A percentile compares a stretch with the other conserved stretches of the same genome.
Conservation (phyloP, 1,140 invertebrate genomes). For the Halyomorpha halys region DNA sequence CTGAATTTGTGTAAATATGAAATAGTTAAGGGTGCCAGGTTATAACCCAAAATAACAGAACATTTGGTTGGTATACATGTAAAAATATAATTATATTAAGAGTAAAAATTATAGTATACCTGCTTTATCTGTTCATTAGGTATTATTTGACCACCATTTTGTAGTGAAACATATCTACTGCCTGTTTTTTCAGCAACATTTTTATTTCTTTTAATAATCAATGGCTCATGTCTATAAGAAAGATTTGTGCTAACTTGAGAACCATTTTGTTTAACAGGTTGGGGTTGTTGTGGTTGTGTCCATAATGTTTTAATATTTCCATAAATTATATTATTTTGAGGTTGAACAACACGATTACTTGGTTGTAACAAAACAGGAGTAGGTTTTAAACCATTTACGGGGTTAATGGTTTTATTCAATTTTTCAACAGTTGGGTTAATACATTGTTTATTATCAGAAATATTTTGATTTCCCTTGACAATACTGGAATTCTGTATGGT, state of each 20-base stretch:
- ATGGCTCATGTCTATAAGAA: background rate
- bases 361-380: slow-evolving; percentile 17
- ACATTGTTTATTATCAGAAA: background rate
- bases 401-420: background rate
- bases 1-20: too few relatives aligned
- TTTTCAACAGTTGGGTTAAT: background rate
- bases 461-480: background rate
- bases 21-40: too few relatives aligned
- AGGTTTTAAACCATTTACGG: background rate
- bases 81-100: background rate
- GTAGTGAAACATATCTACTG: slow-evolving; percentile 27
- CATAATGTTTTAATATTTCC: slow-evolving; percentile 21
- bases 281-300: background rate
- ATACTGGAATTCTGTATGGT: background rate
- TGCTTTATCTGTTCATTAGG: slow-evolving; percentile 31
- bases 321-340: slow-evolving; percentile 24
- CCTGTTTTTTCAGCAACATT: slow-evolving; percentile 15
- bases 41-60: background rate
- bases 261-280: background rate
- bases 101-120: slow-evolving; percentile 20
- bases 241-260: slow-evolving; percentile 1
- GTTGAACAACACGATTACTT: slow-evolving; percentile 23
- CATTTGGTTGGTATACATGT: background rate
- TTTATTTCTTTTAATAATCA: slow-evolving; percentile 17
- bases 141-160: slow-evolving; percentile 30